A percentile compares a stretch with the other conserved stretches of the same genome.
Evolutionary conservation across 2,888 invertebrate genomes (phyloP).

Genomic region (Tiphia femorata): DNA sequence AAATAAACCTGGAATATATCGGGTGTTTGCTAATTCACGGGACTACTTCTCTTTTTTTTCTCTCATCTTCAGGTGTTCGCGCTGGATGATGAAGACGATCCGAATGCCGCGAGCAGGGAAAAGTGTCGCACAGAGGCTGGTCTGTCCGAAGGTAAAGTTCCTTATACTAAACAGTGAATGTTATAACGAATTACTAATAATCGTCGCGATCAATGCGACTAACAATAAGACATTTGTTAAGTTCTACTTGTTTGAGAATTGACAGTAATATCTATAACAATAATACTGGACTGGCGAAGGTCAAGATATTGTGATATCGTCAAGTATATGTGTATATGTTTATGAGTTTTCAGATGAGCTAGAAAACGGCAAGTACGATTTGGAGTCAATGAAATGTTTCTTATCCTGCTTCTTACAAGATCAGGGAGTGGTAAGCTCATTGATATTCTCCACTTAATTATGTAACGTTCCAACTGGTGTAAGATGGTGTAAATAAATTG

Average conservation of each 20-base stretch:
- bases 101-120: background rate
- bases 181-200: too few species aligned
- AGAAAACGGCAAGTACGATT: slow-evolving; percentile 4
- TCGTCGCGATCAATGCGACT: too few species aligned
- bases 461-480: too few species aligned
- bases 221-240: too few species aligned
- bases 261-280: too few species aligned
- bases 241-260: too few species aligned
- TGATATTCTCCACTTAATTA: background rate
- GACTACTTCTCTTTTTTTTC: background rate
- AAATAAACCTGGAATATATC: too few species aligned
- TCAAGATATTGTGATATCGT: too few species aligned
- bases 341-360: slow-evolving; percentile 20
- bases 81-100: background rate
- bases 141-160: background rate
- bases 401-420: slow-evolving; percentile 26
- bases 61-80: background rate
- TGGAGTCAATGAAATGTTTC: slow-evolving; percentile 25
- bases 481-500: too few species aligned
- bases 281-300: too few species aligned
- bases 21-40: slow-evolving; percentile 6
- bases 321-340: too few species aligned
- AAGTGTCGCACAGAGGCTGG: background rate
- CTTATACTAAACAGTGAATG: too few species aligned
- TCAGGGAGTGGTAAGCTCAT: background rate